A percentile compares a stretch with the other conserved stretches of the same genome.
Conservation (phyloP, 2,888 invertebrate species). For the Sclerodermus sp. region DNA sequence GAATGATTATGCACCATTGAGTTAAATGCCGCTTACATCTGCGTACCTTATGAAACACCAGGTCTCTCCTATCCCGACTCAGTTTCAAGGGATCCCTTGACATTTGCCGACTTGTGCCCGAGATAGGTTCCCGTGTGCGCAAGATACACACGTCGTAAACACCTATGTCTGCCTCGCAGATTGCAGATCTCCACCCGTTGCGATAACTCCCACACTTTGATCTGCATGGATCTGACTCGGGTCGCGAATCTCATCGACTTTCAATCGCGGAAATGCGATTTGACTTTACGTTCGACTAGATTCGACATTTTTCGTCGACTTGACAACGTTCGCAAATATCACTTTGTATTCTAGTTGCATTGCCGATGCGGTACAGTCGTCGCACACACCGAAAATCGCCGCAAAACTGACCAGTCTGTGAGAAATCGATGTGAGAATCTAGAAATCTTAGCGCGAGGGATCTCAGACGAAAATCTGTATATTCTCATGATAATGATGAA, state of each 20-base stretch:
- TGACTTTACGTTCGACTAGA: not conserved
- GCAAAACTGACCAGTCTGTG: too few species aligned
- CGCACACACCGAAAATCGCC: too few species aligned
- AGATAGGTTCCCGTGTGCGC: slow-evolving; percentile 10
- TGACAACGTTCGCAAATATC: too few species aligned
- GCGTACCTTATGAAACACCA: too few species aligned
- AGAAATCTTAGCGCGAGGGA: too few species aligned
- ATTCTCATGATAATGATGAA: too few species aligned
- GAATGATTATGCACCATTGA: not conserved
- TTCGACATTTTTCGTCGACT: too few species aligned
- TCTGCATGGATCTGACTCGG: slow-evolving; percentile 15
- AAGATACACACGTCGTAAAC: slow-evolving; percentile 11
- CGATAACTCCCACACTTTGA: slow-evolving; percentile 45
- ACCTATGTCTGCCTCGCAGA: slow-evolving; percentile 8
- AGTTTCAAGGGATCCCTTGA: slow-evolving; percentile 29
- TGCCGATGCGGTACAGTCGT: too few species aligned
- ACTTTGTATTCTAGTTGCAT: too few species aligned
- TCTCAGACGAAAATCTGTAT: too few species aligned
- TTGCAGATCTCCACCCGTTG: slow-evolving; percentile 20
- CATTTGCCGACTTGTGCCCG: slow-evolving; percentile 28
- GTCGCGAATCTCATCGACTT: not conserved
- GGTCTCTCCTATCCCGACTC: not conserved
- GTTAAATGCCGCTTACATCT: not conserved
- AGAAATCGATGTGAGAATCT: too few species aligned
- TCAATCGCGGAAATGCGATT: not conserved